phyloP scores from a whole-genome alignment of 2,888 invertebrate species.

The Zonitis immaculata region DNA sequence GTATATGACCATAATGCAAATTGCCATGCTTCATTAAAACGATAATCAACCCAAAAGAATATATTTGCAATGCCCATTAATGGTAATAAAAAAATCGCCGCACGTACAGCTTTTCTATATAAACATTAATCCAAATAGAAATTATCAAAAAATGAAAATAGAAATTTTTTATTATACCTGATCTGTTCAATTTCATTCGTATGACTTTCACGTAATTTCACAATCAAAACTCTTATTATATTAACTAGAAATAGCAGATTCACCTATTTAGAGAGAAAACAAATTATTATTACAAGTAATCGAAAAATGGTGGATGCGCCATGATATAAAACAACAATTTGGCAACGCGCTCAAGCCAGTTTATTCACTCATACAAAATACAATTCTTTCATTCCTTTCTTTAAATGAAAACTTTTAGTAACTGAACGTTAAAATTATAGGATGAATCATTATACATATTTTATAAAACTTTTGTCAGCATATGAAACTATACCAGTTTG shows the following conservation, averaged over 20 bases:
- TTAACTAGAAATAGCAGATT: conserved; percentile 75
- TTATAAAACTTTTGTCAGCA: no score
- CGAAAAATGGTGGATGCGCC: background rate
- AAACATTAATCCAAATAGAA: no score
- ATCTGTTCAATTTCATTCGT: conserved; percentile 72
- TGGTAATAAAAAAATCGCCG: conserved; percentile 73
- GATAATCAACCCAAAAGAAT: conserved; percentile 65
- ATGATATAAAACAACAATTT: no score
- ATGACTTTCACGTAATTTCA: conserved; percentile 67
- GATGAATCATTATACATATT: no score
- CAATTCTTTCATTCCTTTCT: no score
- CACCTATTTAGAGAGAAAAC: conserved; percentile 53
- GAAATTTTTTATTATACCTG: conserved; percentile 54
- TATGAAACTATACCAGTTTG: no score
- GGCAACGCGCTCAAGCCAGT: no score
- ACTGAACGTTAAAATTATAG: no score
- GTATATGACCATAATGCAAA: conserved; percentile 77
- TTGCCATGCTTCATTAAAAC: conserved; percentile 59
- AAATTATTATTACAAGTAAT: no score
- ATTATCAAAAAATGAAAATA: background rate
- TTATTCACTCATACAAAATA: no score
- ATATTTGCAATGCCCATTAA: conserved; percentile 76
- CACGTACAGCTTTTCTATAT: conserved; percentile 79
- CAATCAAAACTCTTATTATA: conserved; percentile 72
- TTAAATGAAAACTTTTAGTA: no score